These are phyloP conservation scores for Hirtodrosophila histrioides DNA, from an alignment of 2,888 invertebrate species.

Conservation along the genomic window DNA sequence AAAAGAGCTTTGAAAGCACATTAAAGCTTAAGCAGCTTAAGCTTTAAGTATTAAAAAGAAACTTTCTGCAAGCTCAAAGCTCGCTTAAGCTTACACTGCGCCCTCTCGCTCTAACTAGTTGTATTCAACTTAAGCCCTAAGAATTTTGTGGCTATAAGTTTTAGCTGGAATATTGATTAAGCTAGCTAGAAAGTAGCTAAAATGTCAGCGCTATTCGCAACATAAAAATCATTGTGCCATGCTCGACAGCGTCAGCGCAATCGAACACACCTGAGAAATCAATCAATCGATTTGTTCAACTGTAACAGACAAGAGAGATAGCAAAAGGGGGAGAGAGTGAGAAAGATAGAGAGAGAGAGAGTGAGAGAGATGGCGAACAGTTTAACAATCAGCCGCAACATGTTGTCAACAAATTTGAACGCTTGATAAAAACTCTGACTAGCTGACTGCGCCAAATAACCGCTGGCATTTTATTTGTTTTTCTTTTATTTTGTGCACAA, in stretches of 20 bases:
- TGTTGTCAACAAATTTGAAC: constrained; percentile 74
- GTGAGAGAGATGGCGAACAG: constrained; percentile 17
- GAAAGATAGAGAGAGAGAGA: constrained; percentile 6
- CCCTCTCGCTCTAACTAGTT: not conserved
- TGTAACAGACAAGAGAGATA: constrained; percentile 56
- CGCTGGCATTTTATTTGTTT: constrained; percentile 47
- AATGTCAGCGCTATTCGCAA: constrained; percentile 13
- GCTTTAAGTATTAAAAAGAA: too few species aligned
- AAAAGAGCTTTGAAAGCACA: too few species aligned
- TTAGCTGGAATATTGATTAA: not conserved
- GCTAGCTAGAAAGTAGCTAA: constrained; percentile 17
- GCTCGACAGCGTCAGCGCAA: constrained; percentile 48
- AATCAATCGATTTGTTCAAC: constrained; percentile 81
- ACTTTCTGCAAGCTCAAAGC: too few species aligned
- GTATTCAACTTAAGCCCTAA: too few species aligned
- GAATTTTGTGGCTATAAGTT: not conserved
- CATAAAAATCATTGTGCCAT: constrained; percentile 56
- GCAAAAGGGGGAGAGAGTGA: constrained; percentile 4
- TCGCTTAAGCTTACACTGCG: too few species aligned
- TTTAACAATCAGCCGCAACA: constrained; percentile 67
- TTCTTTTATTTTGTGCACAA: constrained; percentile 20
- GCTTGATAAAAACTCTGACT: constrained; percentile 69
- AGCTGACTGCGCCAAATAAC: constrained; percentile 61
- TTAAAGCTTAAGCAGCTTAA: too few species aligned
- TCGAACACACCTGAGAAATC: constrained; percentile 80